Conservation (phyloP, 2,113 vertebrate species). For the Apodemus sylvaticus region DNA sequence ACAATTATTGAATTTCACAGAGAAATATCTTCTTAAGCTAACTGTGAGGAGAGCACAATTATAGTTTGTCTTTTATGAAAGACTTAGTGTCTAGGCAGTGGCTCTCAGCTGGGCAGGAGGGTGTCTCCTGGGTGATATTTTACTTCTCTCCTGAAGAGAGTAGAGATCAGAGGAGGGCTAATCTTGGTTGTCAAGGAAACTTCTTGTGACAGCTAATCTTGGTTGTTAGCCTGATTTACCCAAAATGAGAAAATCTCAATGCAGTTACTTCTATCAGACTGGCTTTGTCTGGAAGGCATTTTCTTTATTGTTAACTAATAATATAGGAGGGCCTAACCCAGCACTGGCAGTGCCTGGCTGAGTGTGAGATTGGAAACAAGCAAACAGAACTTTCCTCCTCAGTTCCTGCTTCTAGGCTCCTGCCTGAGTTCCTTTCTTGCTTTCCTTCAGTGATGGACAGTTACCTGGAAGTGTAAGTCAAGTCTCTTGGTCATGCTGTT, state of each 20-base stretch:
- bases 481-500: not conserved
- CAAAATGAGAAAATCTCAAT: not conserved
- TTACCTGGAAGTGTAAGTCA: not conserved
- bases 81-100: not conserved
- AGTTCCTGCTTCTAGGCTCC: not conserved
- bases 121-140: not conserved
- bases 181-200: not conserved
- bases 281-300: not conserved
- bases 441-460: not conserved
- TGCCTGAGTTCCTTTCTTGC: not conserved
- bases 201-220: not conserved
- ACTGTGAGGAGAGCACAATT: not conserved
- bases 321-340: not conserved
- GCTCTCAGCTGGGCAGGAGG: not conserved
- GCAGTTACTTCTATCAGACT: too few relatives aligned
- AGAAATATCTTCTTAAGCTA: not conserved
- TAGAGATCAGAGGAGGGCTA: not conserved
- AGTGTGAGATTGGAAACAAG: too few relatives aligned
- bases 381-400: not conserved
- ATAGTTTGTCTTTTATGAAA: not conserved
- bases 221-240: too few relatives aligned
- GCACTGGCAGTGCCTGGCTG: not conserved
- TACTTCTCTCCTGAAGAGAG: not conserved
- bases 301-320: not conserved
- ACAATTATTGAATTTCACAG: not conserved